A percentile compares a stretch with the other conserved stretches of the same genome.
These are phyloP conservation scores for Otus scops DNA, from an alignment of 2,797 vertebrate genomes.

Conservation along the genomic window DNA sequence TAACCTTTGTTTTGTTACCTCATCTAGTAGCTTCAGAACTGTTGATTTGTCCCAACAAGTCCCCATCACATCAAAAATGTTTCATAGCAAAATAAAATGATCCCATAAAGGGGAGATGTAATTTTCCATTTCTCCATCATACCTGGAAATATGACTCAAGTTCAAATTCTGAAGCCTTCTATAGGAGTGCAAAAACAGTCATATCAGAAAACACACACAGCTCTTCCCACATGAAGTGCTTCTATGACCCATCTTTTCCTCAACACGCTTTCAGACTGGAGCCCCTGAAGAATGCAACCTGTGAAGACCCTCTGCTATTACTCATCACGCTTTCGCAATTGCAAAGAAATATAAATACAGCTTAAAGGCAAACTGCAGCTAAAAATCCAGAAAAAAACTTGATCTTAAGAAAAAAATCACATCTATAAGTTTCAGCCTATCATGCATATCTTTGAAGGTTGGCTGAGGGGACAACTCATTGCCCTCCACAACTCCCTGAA, in stretches of 20 bases:
- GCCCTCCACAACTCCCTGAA: too few relatives aligned
- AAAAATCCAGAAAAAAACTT: background rate
- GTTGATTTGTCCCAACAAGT: background rate
- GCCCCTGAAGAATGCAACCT: background rate
- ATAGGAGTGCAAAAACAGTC: rapidly evolving
- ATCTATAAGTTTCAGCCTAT: background rate
- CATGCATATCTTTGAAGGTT: background rate
- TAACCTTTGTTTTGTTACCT: background rate
- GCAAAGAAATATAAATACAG: background rate
- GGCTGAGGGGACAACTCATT: background rate
- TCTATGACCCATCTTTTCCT: background rate
- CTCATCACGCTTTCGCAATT: background rate
- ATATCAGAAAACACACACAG: background rate
- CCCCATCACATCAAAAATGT: background rate
- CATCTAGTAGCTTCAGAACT: background rate
- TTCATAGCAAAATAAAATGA: background rate
- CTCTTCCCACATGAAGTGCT: background rate
- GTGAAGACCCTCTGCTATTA: background rate
- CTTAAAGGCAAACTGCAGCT: background rate
- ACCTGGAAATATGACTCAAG: background rate
- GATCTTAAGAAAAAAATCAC: background rate
- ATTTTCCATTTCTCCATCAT: background rate
- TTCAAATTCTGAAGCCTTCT: background rate
- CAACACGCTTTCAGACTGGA: background rate
- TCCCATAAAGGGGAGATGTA: background rate